Evolutionary conservation across 2,797 vertebrate genomes (phyloP), one percentile per base, ranked within the genome.

Genomic region (Melanotaenia parkinsoni): DNA sequence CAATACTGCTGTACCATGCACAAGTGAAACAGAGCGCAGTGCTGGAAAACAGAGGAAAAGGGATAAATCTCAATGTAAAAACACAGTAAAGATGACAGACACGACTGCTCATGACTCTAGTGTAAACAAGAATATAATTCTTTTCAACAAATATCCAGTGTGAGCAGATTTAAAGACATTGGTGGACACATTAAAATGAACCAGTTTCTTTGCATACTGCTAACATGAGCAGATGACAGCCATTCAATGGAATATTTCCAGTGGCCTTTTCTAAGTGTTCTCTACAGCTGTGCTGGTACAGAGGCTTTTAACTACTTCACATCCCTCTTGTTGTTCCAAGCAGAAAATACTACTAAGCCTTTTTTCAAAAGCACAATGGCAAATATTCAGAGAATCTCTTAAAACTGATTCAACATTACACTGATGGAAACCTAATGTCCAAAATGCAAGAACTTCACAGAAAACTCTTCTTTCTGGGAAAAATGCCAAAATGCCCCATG

Each of bases 11-110:
- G 94, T 99, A 99, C 98, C 98, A 99, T 8, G 95, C 96, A 63
- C 97, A 98, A 89, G 98, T 99, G 95, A 98, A 99, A 57, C 95
- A 95, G 58, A 99, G 94, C 0, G 98, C 97, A 1, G 95, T 88
- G 86, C 98, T 99, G 92, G 51, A 83, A 80, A 18, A 71, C 54
- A 87, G 28, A 32, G 56, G 63, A n/a, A 33, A 4, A 32, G 58
- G 1, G 37, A 9, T 40, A 1, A 58, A 58, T 58, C n/a, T 54
- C 53, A 28, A 40, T 50, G n/a, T 50, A 50, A 50, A 43, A 51
- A 51, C 11, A 24, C n/a, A n/a, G 32, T 12, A 58, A n/a, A 30
- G 18, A 18, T 2, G 1, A 20, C 1, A 24, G 35, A 59, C 9
- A 59, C 10, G 3, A 59, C 3, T 35, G 2, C 30, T 14, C 14